These are phyloP conservation scores for Diadema setosum DNA, from an alignment of 35 echinoderm and acorn worm species.

Conservation along the genomic window DNA sequence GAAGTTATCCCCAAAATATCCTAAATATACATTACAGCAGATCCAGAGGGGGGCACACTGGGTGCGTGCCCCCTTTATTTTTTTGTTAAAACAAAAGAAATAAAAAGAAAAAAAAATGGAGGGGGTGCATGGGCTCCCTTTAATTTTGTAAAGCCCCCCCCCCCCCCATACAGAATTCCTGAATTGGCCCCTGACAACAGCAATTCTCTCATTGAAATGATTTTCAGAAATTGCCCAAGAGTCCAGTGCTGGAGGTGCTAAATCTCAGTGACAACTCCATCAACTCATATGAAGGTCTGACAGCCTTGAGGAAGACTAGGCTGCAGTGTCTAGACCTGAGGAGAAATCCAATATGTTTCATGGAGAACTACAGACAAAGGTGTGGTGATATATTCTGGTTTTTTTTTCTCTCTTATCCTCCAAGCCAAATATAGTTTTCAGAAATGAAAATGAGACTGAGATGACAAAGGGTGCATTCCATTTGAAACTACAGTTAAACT, in stretches of 20 bases:
- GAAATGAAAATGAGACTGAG: not conserved
- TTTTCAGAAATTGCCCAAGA: slow-evolving; percentile 91
- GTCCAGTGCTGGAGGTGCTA: slow-evolving; percentile 30
- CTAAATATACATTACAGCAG: no score
- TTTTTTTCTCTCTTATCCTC: not conserved
- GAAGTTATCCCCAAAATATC: no score
- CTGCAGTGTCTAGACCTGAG: slow-evolving; percentile 62
- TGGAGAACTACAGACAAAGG: slow-evolving; percentile 81
- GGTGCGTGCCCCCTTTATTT: no score
- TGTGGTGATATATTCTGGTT: not conserved
- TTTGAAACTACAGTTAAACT: not conserved
- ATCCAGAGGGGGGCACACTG: no score
- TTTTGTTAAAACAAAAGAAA: no score
- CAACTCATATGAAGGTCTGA: slow-evolving; percentile 61
- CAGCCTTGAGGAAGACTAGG: not conserved
- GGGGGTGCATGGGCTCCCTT: no score
- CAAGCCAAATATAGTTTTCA: not conserved
- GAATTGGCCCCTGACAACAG: no score
- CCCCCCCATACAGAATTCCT: no score
- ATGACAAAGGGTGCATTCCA: not conserved
- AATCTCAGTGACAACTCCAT: slow-evolving; percentile 81
- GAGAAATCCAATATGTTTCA: slow-evolving; percentile 81
- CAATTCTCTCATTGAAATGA: no score
- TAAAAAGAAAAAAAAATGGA: no score
- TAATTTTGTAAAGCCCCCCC: no score